A percentile compares a stretch with the other conserved stretches of the same genome.
Conservation (phyloP, 2,113 vertebrate genomes). For the Acanthochromis polyacanthus region DNA sequence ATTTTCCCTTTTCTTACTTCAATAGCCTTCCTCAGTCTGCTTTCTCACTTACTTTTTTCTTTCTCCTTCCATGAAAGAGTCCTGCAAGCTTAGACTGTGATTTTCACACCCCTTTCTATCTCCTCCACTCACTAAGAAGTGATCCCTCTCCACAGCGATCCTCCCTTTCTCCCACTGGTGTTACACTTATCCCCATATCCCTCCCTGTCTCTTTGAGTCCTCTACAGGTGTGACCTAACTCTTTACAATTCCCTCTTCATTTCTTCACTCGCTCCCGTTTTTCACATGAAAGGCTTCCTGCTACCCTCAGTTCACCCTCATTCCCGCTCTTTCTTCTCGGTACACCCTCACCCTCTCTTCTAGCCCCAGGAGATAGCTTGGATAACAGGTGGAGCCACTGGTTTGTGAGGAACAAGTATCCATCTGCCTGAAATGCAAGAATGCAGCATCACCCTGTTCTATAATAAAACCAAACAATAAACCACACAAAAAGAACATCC, state of each 20-base stretch:
- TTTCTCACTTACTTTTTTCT: constrained; percentile 52
- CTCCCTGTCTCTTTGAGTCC: constrained; percentile 71
- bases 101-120: constrained; percentile 70
- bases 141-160: constrained; percentile 50
- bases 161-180: constrained; percentile 62
- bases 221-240: constrained; percentile 75
- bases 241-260: constrained; percentile 66
- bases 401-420: constrained; percentile 71
- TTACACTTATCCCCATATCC: constrained; percentile 71
- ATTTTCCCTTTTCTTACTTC: constrained; percentile 53
- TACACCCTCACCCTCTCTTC: constrained; percentile 51
- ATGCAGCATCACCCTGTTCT: constrained; percentile 54
- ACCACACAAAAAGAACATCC: constrained; percentile 4
- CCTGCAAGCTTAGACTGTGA: constrained; percentile 63
- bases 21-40: constrained; percentile 38
- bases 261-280: constrained; percentile 40
- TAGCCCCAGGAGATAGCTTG: constrained; percentile 71
- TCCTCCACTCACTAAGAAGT: constrained; percentile 64
- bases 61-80: constrained; percentile 55
- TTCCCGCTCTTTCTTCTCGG: constrained; percentile 56
- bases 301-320: constrained; percentile 63
- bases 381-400: constrained; percentile 76
- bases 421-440: constrained; percentile 70
- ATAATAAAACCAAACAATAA: constrained; percentile 59
- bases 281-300: constrained; percentile 76